Percentiles rank a stretch among this genome's conserved stretches.
phyloP scores from a whole-genome alignment of 1,140 invertebrate genomes.

The Drosophila azteca region DNA sequence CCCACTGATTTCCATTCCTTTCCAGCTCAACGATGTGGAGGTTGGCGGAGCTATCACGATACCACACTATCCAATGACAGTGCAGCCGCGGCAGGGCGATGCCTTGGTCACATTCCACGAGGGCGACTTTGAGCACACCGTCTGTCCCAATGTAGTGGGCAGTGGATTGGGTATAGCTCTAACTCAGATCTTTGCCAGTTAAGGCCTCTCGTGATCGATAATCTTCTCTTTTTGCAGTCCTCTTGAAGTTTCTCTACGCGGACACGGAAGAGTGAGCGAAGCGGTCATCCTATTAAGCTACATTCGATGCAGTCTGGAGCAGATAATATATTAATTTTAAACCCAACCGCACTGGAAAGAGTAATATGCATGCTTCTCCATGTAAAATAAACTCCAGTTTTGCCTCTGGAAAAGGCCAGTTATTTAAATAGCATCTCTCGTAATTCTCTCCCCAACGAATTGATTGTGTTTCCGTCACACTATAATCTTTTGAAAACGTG shows the following conservation, averaged over 20 bases:
- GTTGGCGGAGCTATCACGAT: conserved; percentile 42
- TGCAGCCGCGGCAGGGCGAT: conserved; percentile 33
- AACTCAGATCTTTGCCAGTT: no score
- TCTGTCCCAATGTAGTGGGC: conserved; percentile 55
- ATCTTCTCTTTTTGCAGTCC: conserved; percentile 29
- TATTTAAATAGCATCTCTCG: no score
- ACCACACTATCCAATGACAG: neutral
- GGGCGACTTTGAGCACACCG: conserved; percentile 10
- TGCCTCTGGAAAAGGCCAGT: no score
- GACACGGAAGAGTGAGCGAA: neutral
- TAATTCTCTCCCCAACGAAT: no score
- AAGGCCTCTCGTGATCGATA: neutral
- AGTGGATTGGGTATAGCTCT: conserved; percentile 32
- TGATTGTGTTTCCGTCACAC: neutral
- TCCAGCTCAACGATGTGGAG: conserved; percentile 38
- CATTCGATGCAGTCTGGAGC: no score
- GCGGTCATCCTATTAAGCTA: neutral
- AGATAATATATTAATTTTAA: no score
- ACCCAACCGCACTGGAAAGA: no score
- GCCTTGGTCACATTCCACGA: conserved; percentile 30
- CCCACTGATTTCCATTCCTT: neutral
- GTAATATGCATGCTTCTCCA: no score
- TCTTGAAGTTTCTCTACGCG: conserved; percentile 38
- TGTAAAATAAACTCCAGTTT: no score
- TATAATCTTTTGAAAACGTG: neutral